A percentile compares a stretch with the other conserved stretches of the same genome.
Evolutionary conservation across 1,140 invertebrate genomes (phyloP).

Genomic region (Nasonia longicornis): DNA sequence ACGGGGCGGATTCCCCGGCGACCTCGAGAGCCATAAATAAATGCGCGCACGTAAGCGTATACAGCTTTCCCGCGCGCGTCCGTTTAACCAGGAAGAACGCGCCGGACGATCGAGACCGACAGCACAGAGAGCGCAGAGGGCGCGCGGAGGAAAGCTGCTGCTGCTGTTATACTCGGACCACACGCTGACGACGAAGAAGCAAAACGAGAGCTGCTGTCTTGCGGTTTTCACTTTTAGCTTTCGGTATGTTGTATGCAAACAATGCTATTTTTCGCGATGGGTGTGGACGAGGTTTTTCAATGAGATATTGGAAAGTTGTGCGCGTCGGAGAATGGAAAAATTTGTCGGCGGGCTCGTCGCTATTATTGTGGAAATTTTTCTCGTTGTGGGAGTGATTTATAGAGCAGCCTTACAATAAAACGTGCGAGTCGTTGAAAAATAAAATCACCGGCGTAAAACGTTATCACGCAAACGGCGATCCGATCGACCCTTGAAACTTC

Average conservation of each 20-base stretch:
- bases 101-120: conserved; percentile 64
- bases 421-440: neutral
- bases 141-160: neutral
- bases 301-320: too few relatives aligned
- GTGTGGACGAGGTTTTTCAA: neutral
- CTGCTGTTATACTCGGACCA: neutral
- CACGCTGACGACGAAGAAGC: conserved; percentile 13
- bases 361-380: neutral
- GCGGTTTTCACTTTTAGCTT: neutral
- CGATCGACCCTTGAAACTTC: neutral
- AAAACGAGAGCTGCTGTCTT: neutral
- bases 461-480: neutral
- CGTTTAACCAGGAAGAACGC: conserved; percentile 63
- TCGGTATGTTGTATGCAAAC: neutral
- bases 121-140: conserved; percentile 49
- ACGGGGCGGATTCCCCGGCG: conserved; percentile 50
- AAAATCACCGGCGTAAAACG: neutral
- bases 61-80: conserved; percentile 54
- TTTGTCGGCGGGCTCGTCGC: neutral
- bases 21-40: conserved; percentile 66
- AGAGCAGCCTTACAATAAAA: neutral
- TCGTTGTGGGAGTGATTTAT: neutral
- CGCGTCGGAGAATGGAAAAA: neutral
- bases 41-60: conserved; percentile 53
- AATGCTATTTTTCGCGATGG: neutral